Percentiles rank a stretch among this genome's conserved stretches.
phyloP scores from a whole-genome alignment of 2,888 invertebrate genomes.

The Cantharis nigra region DNA sequence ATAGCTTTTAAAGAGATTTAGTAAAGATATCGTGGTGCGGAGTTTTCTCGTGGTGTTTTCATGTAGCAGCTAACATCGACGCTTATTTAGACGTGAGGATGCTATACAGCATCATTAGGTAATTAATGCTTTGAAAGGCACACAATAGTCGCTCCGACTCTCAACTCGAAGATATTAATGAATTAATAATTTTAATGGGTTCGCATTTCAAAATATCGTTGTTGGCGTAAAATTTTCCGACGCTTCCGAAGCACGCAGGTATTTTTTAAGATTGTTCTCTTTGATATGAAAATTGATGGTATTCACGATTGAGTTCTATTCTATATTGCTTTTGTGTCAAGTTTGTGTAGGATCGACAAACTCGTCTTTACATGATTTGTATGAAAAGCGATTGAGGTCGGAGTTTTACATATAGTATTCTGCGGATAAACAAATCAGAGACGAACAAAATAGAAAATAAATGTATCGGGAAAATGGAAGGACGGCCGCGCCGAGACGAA shows the following conservation, averaged over 20 bases:
- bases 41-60: background rate
- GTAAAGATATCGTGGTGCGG: background rate
- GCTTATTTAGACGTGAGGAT: constrained; percentile 12
- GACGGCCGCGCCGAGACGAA: background rate
- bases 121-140: constrained; percentile 14
- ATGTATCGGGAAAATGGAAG: constrained; percentile 9
- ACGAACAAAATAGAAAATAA: constrained; percentile 10
- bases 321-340: constrained; percentile 9
- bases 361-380: constrained; percentile 19
- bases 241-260: background rate
- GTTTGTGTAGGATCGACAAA: constrained; percentile 11
- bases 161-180: constrained; percentile 17
- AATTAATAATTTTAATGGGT: constrained; percentile 10
- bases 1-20: background rate
- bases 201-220: background rate
- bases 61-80: background rate
- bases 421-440: constrained; percentile 22
- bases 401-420: constrained; percentile 11
- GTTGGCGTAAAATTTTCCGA: background rate
- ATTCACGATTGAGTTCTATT: constrained; percentile 1
- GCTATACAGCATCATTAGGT: constrained; percentile 20
- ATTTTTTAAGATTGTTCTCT: background rate
- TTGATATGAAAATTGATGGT: background rate
- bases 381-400: constrained; percentile 23
- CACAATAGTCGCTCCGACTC: constrained; percentile 10